Conservation (phyloP, 2,888 invertebrate species). For the Linnaemya tessellans region DNA sequence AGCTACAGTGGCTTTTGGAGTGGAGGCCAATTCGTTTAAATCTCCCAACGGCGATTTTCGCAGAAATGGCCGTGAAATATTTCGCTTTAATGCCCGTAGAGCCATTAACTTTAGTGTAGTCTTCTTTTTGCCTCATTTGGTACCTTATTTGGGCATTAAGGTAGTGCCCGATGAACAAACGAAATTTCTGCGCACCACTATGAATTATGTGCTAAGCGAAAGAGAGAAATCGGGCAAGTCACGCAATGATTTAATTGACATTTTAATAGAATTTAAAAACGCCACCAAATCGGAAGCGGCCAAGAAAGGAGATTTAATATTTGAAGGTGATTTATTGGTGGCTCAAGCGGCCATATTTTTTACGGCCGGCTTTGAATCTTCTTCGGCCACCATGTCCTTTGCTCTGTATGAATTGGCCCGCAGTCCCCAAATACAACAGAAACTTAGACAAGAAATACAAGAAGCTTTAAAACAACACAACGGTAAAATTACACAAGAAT, state of each 20-base stretch:
- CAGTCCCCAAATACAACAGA: conserved; percentile 82
- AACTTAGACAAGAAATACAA: conserved; percentile 83
- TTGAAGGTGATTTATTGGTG: conserved; percentile 81
- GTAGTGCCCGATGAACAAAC: conserved; percentile 81
- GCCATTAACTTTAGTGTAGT: conserved; percentile 81
- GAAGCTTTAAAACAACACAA: conserved; percentile 78
- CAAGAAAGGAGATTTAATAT: conserved; percentile 75
- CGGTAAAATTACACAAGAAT: conserved; percentile 82
- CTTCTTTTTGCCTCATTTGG: conserved; percentile 83
- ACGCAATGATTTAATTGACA: conserved; percentile 84
- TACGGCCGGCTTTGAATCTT: conserved; percentile 82
- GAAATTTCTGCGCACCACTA: conserved; percentile 81
- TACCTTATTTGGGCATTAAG: conserved; percentile 79
- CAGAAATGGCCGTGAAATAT: conserved; percentile 82
- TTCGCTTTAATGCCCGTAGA: conserved; percentile 79
- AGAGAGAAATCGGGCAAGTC: conserved; percentile 81
- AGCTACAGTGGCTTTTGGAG: conserved; percentile 84
- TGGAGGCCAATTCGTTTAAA: conserved; percentile 83
- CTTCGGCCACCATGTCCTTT: conserved; percentile 83
- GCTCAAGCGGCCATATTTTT: conserved; percentile 83
- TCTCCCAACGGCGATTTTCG: conserved; percentile 83
- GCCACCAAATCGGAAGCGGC: conserved; percentile 78
- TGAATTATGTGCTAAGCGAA: conserved; percentile 83
- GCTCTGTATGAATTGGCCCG: conserved; percentile 83
- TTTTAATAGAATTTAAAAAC: conserved; percentile 83